phyloP scores from a whole-genome alignment of 2,113 vertebrate species.

The Pipra filicauda region DNA sequence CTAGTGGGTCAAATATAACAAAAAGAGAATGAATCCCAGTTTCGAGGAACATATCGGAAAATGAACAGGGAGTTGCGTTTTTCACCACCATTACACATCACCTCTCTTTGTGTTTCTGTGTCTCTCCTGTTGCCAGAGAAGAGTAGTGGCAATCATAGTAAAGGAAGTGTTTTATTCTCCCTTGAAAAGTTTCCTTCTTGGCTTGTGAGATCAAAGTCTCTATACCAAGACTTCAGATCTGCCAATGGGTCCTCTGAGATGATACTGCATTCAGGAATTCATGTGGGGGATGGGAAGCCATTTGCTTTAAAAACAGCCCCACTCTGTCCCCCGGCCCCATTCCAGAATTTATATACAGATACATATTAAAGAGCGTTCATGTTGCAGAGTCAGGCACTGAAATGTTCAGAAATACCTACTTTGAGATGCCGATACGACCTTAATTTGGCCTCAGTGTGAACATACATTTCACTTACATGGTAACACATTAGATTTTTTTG shows the following conservation, averaged over 20 bases:
- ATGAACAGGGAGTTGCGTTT: not conserved
- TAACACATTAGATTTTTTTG: not conserved
- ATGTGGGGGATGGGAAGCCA: not conserved
- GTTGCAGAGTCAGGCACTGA: not conserved
- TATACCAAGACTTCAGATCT: not conserved
- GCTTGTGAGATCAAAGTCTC: not conserved
- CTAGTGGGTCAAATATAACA: not conserved
- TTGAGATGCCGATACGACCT: not conserved
- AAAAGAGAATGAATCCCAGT: not conserved
- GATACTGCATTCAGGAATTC: not conserved
- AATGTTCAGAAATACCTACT: not conserved
- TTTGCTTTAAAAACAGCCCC: not conserved
- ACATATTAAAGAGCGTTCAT: not conserved
- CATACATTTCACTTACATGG: not conserved
- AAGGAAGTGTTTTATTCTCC: not conserved
- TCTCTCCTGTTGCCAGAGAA: not conserved
- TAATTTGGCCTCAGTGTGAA: not conserved
- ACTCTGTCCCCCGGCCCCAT: accelerated
- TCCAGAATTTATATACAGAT: not conserved
- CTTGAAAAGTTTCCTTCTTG: not conserved
- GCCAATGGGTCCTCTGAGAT: not conserved
- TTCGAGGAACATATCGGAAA: not conserved
- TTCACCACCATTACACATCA: not conserved
- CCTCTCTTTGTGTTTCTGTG: not conserved
- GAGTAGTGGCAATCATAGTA: not conserved